Percentiles rank a stretch among this genome's conserved stretches.
These are phyloP conservation scores for Drosophila bocki DNA, from an alignment of 1,140 invertebrate genomes.

Conservation along the genomic window DNA sequence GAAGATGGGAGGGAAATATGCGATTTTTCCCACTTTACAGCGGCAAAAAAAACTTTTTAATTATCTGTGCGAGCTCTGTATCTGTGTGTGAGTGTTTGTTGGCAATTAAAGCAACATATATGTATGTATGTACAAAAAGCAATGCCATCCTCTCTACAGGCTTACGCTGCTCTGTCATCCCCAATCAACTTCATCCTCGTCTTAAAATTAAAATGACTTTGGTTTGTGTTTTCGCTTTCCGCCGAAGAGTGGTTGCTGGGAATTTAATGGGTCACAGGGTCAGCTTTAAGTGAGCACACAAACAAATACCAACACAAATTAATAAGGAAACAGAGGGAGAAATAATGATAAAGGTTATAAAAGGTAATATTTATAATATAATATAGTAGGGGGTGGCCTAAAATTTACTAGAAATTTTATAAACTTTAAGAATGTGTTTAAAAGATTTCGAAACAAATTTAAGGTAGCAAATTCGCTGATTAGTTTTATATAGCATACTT, in stretches of 20 bases:
- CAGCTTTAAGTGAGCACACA: constrained; percentile 42
- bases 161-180: constrained; percentile 23
- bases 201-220: constrained; percentile 51
- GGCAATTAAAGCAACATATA: constrained; percentile 52
- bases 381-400: not conserved
- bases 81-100: constrained; percentile 18
- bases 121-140: constrained; percentile 20
- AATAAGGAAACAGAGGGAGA: constrained; percentile 1
- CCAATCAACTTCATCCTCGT: constrained; percentile 41
- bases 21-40: constrained; percentile 47
- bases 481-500: not conserved
- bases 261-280: constrained; percentile 61
- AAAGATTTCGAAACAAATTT: not conserved
- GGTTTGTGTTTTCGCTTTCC: constrained; percentile 33
- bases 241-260: constrained; percentile 13
- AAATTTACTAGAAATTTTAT: not conserved
- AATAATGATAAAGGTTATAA: not conserved
- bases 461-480: not conserved
- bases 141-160: not conserved
- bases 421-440: not conserved
- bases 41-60: constrained; percentile 43
- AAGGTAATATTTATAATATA: not conserved
- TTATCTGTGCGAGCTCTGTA: constrained; percentile 26
- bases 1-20: constrained; percentile 35
- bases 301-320: constrained; percentile 2